Percentiles rank a stretch among this genome's conserved stretches.
Evolutionary conservation across 2,113 vertebrate genomes (phyloP).

Genomic region (Merops nubicus): DNA sequence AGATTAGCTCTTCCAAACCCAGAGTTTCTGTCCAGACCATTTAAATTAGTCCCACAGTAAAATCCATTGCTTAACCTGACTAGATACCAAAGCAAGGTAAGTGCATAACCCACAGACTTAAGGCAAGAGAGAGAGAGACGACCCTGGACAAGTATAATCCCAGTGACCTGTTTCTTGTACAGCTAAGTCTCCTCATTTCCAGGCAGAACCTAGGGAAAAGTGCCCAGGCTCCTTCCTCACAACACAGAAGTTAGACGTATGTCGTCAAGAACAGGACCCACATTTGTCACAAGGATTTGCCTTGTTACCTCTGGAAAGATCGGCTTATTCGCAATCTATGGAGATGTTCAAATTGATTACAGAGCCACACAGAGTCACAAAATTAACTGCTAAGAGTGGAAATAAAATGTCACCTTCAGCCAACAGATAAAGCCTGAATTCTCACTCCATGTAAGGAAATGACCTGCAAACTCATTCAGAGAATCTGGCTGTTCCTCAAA

Average conservation of each 20-base stretch:
- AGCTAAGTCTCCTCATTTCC: neutral
- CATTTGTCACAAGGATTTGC: neutral
- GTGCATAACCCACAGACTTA: neutral
- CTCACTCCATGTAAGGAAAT: neutral
- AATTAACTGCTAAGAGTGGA: neutral
- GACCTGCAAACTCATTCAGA: neutral
- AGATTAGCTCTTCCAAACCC: neutral
- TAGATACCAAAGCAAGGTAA: neutral
- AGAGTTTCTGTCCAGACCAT: neutral
- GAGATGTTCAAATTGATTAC: neutral
- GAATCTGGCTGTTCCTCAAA: neutral
- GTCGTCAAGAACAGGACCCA: neutral
- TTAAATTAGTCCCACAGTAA: neutral
- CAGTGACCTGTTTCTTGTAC: neutral
- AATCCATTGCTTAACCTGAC: neutral
- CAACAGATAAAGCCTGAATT: neutral
- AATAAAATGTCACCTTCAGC: neutral
- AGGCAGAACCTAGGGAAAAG: neutral
- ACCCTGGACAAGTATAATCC: neutral
- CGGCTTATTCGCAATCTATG: neutral
- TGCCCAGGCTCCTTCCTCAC: neutral
- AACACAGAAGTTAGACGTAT: neutral
- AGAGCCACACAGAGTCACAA: neutral
- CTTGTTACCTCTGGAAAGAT: neutral
- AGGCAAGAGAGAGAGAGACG: neutral